phyloP scores from a whole-genome alignment of 1,140 invertebrate genomes.

The Bombus waltoni region DNA sequence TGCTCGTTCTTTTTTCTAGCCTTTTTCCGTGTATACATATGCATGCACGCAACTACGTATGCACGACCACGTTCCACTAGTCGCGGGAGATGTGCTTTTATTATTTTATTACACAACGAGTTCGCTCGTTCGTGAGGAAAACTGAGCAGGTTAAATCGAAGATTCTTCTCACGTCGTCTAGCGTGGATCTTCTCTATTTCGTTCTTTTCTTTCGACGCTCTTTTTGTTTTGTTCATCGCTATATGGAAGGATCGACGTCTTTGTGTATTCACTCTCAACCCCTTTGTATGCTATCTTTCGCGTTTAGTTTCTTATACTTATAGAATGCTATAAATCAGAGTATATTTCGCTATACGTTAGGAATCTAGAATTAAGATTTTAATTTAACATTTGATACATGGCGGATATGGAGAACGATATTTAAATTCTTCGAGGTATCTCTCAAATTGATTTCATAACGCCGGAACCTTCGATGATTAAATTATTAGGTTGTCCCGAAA shows the following conservation, averaged over 20 bases:
- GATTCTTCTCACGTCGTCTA: slow-evolving; percentile 11
- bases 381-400: too few relatives aligned
- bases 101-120: slow-evolving; percentile 78
- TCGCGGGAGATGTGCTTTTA: slow-evolving; percentile 67
- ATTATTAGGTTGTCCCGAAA: background rate
- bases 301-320: too few relatives aligned
- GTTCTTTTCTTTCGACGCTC: too few relatives aligned
- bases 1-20: background rate
- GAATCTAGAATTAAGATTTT: too few relatives aligned
- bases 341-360: too few relatives aligned
- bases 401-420: too few relatives aligned
- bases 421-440: too few relatives aligned
- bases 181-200: slow-evolving; percentile 14
- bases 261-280: too few relatives aligned
- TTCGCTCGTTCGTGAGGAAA: slow-evolving; percentile 70
- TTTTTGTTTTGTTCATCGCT: too few relatives aligned
- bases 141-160: slow-evolving; percentile 38
- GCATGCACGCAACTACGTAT: background rate
- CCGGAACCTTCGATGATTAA: background rate
- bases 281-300: too few relatives aligned
- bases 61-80: slow-evolving; percentile 21
- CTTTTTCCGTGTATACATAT: background rate
- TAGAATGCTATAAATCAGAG: too few relatives aligned
- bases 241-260: too few relatives aligned
- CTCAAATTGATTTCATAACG: background rate